These are phyloP conservation scores for Chondrosia reniformis DNA, from an alignment of 37 sponge, comb jelly and placozoan species.

Conservation along the genomic window DNA sequence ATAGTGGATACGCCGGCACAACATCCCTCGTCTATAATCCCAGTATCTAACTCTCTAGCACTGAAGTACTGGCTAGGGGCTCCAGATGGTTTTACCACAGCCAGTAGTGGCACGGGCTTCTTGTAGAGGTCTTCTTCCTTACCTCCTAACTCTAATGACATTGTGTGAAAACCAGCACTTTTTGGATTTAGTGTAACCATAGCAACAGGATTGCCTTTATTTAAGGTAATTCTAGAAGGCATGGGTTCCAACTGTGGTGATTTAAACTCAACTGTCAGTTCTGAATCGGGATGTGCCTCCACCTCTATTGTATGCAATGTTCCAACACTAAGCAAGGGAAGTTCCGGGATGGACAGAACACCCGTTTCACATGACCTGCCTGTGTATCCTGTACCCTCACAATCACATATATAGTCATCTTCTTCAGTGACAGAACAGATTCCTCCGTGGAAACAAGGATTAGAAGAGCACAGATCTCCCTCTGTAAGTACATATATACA, in stretches of 20 bases:
- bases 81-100: background rate
- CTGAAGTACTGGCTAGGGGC: background rate
- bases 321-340: background rate
- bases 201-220: background rate
- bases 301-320: background rate
- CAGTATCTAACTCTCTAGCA: background rate
- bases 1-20: background rate
- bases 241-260: background rate
- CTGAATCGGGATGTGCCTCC: background rate
- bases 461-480: conserved; percentile 7
- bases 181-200: background rate
- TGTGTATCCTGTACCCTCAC: conserved; percentile 2
- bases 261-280: background rate
- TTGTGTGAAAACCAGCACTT: background rate
- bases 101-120: background rate
- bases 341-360: background rate
- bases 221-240: background rate
- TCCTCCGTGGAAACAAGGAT: background rate
- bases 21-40: background rate
- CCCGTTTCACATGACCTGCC: background rate
- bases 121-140: background rate
- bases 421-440: background rate
- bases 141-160: background rate
- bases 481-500: background rate
- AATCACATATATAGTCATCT: background rate